phyloP scores from a whole-genome alignment of 2,797 vertebrate genomes.

The Salmo trutta region DNA sequence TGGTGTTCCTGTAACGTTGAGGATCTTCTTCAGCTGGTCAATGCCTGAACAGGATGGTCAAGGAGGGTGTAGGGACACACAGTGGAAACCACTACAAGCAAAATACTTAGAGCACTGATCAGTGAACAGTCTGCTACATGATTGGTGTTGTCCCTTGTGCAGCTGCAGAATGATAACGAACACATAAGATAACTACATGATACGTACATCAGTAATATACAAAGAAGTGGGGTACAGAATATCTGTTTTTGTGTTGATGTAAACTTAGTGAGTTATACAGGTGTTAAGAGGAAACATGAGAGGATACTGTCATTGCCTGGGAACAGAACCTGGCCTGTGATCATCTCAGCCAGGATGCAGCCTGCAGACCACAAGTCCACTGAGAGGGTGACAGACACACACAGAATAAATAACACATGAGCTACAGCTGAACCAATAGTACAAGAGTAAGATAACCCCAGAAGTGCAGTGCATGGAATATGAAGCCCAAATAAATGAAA shows the following conservation, averaged over 20 bases:
- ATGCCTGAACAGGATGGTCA: conserved; percentile 72
- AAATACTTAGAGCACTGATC: background rate
- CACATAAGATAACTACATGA: background rate
- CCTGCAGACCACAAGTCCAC: conserved; percentile 85
- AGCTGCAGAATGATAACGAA: background rate
- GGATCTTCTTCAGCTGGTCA: conserved; percentile 82
- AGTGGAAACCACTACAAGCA: background rate
- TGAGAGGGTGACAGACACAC: conserved; percentile 36
- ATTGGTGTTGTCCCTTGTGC: background rate
- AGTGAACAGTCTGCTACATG: background rate
- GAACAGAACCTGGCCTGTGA: conserved; percentile 78
- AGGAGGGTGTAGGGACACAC: conserved; percentile 31
- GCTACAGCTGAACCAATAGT: background rate
- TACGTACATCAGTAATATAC: background rate
- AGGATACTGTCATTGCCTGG: conserved; percentile 83
- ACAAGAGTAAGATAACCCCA: background rate
- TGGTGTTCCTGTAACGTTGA: conserved; percentile 78
- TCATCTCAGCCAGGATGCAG: conserved; percentile 84
- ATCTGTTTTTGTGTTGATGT: background rate
- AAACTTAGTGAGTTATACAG: background rate
- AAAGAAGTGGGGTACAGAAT: background rate
- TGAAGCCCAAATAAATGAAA: background rate
- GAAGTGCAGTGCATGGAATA: no score
- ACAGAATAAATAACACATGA: background rate
- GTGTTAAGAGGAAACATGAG: background rate